phyloP scores from a whole-genome alignment of 2,113 vertebrate genomes.

The Halcyon senegalensis region DNA sequence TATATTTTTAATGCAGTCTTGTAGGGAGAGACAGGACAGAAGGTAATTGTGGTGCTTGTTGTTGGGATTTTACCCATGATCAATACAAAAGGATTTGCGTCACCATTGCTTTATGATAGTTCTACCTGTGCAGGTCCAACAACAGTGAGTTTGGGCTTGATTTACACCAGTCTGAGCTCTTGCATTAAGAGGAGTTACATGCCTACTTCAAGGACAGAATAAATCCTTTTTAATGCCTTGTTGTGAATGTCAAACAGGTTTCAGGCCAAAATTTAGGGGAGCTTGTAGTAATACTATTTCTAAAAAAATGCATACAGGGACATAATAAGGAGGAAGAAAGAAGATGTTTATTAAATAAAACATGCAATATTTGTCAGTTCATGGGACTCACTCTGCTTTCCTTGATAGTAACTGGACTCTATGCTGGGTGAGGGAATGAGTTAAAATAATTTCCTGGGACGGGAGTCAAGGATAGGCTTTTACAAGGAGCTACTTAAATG shows the following conservation, averaged over 20 bases:
- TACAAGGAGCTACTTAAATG: background rate
- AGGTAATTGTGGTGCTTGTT: background rate
- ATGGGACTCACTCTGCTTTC: background rate
- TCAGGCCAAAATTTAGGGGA: conserved; percentile 1
- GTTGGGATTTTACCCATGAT: background rate
- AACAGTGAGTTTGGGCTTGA: conserved; percentile 6
- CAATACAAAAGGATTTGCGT: background rate
- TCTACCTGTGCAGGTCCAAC: background rate
- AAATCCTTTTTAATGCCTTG: conserved; percentile 28
- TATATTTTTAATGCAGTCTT: background rate
- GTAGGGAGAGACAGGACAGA: background rate
- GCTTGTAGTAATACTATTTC: background rate
- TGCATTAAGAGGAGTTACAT: background rate
- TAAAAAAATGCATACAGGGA: background rate
- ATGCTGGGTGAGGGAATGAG: background rate
- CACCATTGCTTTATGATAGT: background rate
- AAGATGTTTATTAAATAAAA: background rate
- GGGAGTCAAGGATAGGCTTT: background rate
- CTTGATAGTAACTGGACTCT: background rate
- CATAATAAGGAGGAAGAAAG: background rate
- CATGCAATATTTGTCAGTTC: background rate
- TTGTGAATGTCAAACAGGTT: conserved; percentile 23
- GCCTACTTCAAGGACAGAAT: background rate
- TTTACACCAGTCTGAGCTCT: conserved; percentile 24
- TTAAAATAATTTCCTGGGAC: background rate